Percentiles rank a stretch among this genome's conserved stretches.
These are phyloP conservation scores for Hemicentrotus pulcherrimus DNA, from an alignment of 35 echinoderm and acorn worm genomes.

Conservation along the genomic window DNA sequence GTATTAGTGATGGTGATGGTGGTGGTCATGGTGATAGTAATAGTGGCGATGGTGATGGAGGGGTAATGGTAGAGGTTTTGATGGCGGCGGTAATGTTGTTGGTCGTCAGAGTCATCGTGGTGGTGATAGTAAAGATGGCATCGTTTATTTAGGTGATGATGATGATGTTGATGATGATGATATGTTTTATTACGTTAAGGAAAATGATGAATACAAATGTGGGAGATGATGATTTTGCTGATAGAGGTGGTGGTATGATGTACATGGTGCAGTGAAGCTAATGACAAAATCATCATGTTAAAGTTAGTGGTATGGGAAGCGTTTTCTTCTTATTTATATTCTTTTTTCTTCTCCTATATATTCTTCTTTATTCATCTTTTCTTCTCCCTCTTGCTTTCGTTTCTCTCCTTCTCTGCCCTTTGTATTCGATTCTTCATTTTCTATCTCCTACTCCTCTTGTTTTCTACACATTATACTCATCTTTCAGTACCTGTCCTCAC, in stretches of 20 bases:
- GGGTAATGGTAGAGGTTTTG: not conserved
- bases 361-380: not conserved
- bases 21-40: not conserved
- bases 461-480: not conserved
- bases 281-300: too few species aligned
- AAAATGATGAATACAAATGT: too few species aligned
- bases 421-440: not conserved
- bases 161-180: not conserved
- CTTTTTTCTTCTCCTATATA: not conserved
- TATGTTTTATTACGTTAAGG: too few species aligned
- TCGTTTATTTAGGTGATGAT: not conserved
- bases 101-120: not conserved
- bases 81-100: not conserved
- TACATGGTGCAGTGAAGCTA: too few species aligned
- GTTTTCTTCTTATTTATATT: not conserved
- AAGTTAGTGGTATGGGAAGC: too few species aligned
- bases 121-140: not conserved
- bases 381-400: not conserved
- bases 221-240: too few species aligned
- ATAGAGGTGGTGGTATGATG: too few species aligned
- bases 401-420: not conserved
- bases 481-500: not conserved
- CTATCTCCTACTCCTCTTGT: not conserved
- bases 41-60: constrained; percentile 24
- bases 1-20: not conserved